phyloP scores from a whole-genome alignment of 2,797 vertebrate species.

The Sebastes cheni region DNA sequence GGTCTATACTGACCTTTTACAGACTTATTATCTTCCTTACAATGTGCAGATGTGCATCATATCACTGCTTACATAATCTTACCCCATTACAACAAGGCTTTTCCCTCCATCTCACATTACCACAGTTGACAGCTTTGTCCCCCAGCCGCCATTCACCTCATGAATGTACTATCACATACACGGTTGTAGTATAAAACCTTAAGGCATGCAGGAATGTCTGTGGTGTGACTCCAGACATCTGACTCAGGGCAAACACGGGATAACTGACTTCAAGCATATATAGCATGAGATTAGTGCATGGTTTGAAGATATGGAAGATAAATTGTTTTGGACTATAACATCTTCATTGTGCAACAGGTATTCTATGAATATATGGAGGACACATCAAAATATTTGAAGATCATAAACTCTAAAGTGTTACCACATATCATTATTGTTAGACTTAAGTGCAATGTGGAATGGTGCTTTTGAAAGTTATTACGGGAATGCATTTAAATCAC shows the following conservation, averaged over 20 bases:
- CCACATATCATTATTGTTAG: background rate
- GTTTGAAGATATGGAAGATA: background rate
- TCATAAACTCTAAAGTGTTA: background rate
- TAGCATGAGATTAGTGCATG: background rate
- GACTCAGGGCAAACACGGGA: slow-evolving; percentile 28
- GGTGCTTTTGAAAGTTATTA: background rate
- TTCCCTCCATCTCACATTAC: background rate
- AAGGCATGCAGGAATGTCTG: slow-evolving; percentile 45
- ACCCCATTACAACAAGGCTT: background rate
- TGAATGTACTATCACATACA: background rate
- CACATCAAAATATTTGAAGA: background rate
- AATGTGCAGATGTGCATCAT: background rate
- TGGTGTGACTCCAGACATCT: slow-evolving; percentile 49
- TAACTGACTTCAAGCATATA: background rate
- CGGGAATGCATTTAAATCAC: background rate
- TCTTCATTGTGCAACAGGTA: background rate
- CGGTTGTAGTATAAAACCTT: background rate
- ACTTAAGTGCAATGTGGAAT: background rate
- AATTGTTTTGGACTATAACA: background rate
- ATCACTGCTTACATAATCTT: background rate
- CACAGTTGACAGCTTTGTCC: background rate
- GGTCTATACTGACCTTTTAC: background rate
- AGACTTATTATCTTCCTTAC: background rate
- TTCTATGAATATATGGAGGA: background rate
- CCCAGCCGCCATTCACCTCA: background rate